phyloP scores from a whole-genome alignment of 2,888 invertebrate genomes.

The Melipona bicolor region DNA sequence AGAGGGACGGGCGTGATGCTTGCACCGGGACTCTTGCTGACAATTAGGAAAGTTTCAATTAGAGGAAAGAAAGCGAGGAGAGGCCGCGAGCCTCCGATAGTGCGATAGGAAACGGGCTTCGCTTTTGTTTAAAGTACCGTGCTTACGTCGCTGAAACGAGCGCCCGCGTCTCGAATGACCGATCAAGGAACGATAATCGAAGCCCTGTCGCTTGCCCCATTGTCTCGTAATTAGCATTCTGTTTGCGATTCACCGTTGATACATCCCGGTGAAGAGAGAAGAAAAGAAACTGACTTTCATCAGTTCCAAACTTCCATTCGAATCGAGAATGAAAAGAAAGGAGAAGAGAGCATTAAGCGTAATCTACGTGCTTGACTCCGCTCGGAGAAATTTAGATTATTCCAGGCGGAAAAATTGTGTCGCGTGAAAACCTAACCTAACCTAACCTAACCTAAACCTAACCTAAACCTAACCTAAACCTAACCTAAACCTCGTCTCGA shows the following conservation, averaged over 20 bases:
- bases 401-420: conserved; percentile 18
- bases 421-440: too few relatives aligned
- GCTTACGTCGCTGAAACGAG: conserved; percentile 24
- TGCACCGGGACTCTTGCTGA: neutral
- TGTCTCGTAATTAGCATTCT: neutral
- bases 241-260: neutral
- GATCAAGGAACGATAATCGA: conserved; percentile 40
- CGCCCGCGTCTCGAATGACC: conserved; percentile 24
- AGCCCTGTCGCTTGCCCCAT: conserved; percentile 12
- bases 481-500: too few relatives aligned
- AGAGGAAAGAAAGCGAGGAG: conserved; percentile 10
- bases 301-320: neutral
- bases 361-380: conserved; percentile 29
- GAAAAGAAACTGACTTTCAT: neutral
- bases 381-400: conserved; percentile 23
- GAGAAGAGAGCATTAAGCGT: neutral
- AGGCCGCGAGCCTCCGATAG: conserved; percentile 8
- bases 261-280: neutral
- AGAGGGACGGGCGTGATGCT: conserved; percentile 8
- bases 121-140: conserved; percentile 27
- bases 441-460: too few relatives aligned
- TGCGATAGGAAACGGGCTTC: conserved; percentile 14
- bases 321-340: neutral
- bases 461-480: too few relatives aligned
- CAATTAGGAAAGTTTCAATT: conserved; percentile 46